Percentiles rank a stretch among this genome's conserved stretches.
phyloP scores from a whole-genome alignment of 53 echinoderm and acorn worm genomes.

The Mesocentrotus franciscanus region DNA sequence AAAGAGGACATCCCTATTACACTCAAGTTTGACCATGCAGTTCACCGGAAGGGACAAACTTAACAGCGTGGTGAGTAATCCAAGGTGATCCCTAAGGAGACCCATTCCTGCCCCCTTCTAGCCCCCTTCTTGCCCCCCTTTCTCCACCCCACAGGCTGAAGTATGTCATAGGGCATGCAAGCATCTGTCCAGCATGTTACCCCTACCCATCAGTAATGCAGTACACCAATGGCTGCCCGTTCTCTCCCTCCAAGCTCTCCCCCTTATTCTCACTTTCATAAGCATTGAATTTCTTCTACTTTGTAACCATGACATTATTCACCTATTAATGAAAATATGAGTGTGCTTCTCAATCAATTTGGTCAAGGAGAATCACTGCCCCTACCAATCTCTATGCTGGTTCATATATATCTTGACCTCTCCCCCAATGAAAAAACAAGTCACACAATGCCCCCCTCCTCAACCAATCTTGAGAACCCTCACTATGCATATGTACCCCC shows the following conservation, averaged over 20 bases:
- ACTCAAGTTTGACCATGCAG: background rate
- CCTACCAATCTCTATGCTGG: too few relatives aligned
- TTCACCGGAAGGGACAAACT: background rate
- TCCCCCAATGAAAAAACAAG: too few relatives aligned
- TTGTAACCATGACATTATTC: too few relatives aligned
- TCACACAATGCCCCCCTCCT: too few relatives aligned
- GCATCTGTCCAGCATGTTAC: background rate
- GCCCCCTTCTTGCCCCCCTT: background rate
- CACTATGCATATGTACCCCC: too few relatives aligned
- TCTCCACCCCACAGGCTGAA: background rate
- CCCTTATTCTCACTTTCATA: too few relatives aligned
- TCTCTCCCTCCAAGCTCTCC: background rate
- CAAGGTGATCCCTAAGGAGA: background rate
- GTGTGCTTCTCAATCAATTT: too few relatives aligned
- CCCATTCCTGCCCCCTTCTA: background rate
- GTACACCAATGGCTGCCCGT: background rate
- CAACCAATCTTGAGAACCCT: too few relatives aligned
- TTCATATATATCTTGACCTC: too few relatives aligned
- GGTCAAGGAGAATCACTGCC: too few relatives aligned
- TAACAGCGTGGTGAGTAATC: background rate
- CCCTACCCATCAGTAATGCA: background rate
- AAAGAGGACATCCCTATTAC: conserved; percentile 26
- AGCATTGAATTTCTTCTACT: too few relatives aligned
- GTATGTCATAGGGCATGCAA: background rate
- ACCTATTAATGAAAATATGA: background rate